These are phyloP conservation scores for Prosopocoilus inquinatus DNA, from an alignment of 2,888 invertebrate genomes.

Conservation along the genomic window DNA sequence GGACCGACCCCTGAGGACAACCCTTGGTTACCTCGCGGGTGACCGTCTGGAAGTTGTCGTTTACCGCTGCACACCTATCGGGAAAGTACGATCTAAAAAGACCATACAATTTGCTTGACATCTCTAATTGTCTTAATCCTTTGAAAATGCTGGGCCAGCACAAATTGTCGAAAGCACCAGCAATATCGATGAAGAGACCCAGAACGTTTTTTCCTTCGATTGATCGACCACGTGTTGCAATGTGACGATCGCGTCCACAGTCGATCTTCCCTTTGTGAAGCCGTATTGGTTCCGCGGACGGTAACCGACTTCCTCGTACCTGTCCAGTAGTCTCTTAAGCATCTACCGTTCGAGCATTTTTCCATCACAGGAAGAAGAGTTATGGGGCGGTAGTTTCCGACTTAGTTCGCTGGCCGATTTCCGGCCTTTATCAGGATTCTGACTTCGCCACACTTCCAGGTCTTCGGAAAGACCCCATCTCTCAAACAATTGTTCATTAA, in stretches of 20 bases:
- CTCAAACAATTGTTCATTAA: too few species aligned
- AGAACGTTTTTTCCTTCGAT: slow-evolving; percentile 5
- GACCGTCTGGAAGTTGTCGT: background rate
- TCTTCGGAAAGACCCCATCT: too few species aligned
- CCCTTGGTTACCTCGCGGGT: slow-evolving; percentile 5
- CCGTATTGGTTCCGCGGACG: too few species aligned
- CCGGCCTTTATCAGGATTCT: too few species aligned
- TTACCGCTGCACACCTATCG: too few species aligned
- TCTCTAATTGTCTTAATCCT: background rate
- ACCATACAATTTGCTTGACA: background rate
- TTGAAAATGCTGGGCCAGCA: background rate
- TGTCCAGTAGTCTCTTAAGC: background rate
- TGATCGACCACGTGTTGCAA: background rate
- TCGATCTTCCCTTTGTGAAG: slow-evolving; percentile 7
- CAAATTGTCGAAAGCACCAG: slow-evolving; percentile 20
- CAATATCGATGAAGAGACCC: slow-evolving; percentile 13
- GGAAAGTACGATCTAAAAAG: background rate
- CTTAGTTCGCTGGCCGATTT: background rate
- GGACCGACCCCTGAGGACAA: slow-evolving; percentile 15
- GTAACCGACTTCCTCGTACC: slow-evolving; percentile 3
- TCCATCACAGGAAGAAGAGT: slow-evolving; percentile 2
- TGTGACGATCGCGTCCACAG: slow-evolving; percentile 11
- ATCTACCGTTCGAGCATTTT: background rate
- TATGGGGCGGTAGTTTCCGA: background rate
- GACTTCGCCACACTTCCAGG: slow-evolving; percentile 11